Percentiles rank a stretch among this genome's conserved stretches.
Conservation (phyloP, 2,113 vertebrate species). For the Prionailurus viverrinus region DNA sequence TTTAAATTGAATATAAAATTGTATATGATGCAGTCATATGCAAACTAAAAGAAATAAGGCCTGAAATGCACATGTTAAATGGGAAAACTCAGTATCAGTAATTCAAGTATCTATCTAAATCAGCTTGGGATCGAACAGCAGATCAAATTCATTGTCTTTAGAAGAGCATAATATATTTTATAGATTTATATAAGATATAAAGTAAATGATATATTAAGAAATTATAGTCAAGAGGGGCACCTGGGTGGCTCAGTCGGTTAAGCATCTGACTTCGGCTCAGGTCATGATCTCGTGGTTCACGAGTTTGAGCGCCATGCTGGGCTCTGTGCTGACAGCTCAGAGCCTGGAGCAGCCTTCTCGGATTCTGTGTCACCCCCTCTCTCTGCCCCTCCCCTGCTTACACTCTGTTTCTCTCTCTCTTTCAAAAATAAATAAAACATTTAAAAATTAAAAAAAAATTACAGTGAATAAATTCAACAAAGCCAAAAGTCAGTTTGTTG, state of each 20-base stretch:
- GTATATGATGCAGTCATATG: background rate
- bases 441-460: background rate
- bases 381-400: too few relatives aligned
- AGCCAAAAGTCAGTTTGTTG: background rate
- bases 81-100: background rate
- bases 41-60: background rate
- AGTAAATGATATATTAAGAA: background rate
- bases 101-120: background rate
- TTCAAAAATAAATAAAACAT: too few relatives aligned
- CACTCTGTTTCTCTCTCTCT: too few relatives aligned
- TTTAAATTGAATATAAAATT: background rate
- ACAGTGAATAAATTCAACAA: background rate
- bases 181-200: background rate
- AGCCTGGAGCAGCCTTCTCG: too few relatives aligned
- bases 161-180: background rate
- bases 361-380: too few relatives aligned
- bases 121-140: background rate
- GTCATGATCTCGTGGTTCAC: too few relatives aligned
- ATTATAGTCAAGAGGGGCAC: background rate
- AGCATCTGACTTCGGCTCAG: too few relatives aligned
- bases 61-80: background rate
- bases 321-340: too few relatives aligned
- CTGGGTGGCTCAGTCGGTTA: too few relatives aligned
- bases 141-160: background rate
- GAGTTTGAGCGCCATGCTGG: too few relatives aligned